These are phyloP conservation scores for Mastacembelus armatus DNA, from an alignment of 2,797 vertebrate species.

Conservation along the genomic window DNA sequence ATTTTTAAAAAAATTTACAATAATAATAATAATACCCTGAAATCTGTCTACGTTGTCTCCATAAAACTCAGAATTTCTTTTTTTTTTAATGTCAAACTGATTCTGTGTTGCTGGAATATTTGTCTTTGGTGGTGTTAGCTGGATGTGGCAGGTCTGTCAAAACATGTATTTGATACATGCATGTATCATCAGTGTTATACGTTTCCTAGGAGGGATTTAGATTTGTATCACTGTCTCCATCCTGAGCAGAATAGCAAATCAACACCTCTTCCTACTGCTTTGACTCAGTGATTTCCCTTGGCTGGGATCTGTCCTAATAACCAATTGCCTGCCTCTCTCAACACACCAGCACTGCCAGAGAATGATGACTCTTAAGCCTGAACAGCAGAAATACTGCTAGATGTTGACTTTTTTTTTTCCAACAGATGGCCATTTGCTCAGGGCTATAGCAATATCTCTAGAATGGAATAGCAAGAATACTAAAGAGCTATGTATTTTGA, in stretches of 20 bases:
- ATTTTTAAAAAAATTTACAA: slow-evolving; percentile 6
- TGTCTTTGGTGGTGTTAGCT: slow-evolving; percentile 11
- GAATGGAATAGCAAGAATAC: slow-evolving; percentile 45
- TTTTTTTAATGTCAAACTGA: slow-evolving; percentile 32
- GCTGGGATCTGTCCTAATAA: slow-evolving; percentile 45
- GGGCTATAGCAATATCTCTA: slow-evolving; percentile 50
- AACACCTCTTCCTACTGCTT: slow-evolving; percentile 49
- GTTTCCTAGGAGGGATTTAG: slow-evolving; percentile 24
- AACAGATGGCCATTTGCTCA: slow-evolving; percentile 67
- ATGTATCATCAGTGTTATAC: slow-evolving; percentile 37
- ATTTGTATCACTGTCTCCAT: slow-evolving; percentile 47
- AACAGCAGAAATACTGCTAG: slow-evolving; percentile 47
- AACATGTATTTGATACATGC: slow-evolving; percentile 12
- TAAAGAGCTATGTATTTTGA: slow-evolving; percentile 42
- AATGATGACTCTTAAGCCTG: slow-evolving; percentile 51
- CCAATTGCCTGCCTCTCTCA: slow-evolving; percentile 25
- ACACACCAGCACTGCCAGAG: slow-evolving; percentile 44
- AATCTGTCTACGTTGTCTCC: slow-evolving; percentile 7
- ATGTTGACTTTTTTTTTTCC: slow-evolving; percentile 50
- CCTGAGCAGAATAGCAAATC: slow-evolving; percentile 51
- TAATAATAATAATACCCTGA: neutral
- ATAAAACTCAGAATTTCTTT: slow-evolving; percentile 21
- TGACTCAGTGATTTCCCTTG: slow-evolving; percentile 52
- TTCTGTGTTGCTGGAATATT: neutral
- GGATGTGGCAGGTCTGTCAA: slow-evolving; percentile 36